Evolutionary conservation across 2,797 vertebrate species (phyloP), one percentile per base, ranked within the genome.

Genomic region (Pangasius larnaudii): DNA sequence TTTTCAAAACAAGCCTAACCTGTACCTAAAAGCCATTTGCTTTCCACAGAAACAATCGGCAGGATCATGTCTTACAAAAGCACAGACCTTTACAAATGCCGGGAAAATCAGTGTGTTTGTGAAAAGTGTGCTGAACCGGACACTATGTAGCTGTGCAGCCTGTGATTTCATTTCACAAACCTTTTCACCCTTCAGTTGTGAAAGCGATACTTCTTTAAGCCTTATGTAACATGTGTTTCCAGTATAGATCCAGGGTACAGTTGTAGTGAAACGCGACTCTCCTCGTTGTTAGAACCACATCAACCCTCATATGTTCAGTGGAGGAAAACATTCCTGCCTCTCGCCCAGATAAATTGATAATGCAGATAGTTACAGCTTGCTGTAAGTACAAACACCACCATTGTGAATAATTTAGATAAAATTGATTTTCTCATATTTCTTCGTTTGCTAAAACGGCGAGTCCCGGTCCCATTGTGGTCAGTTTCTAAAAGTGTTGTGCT

Each of bases 391-490:
- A 53, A 67, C 33, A 53, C 59, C 86, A 30, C 46, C 74, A 8
- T 87, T 63, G 0, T 87, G 72, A 88, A 90, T 91, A 85, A 90
- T 91, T 90, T 56, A 89, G 49, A 67, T 84, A 51, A 56, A 71
- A 90, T 89, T 69, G 82, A 90, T 91, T 79, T 80, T 80, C 87
- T 67, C 53, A 79, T 87, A 85, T 80, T 77, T 88, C 78, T 51
- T 69, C 85, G 36, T 87, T 87, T 71, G 77, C 71, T 85, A 77
- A 86, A 86, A 61, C 56, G 59, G 46, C 19, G 18, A 49, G 67
- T 67, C 36, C 56, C 58, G 0, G 8, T 63, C 81, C 67, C n/a
- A 84, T 75, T 84, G 87, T 78, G 72, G 59, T 39, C 49, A 67
- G 53, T 85, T 79, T 69, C 22, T n/a, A 56, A 84, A 77, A 88